Evolutionary conservation across 2,113 vertebrate genomes (phyloP).

Genomic region (Seriola aureovittata): DNA sequence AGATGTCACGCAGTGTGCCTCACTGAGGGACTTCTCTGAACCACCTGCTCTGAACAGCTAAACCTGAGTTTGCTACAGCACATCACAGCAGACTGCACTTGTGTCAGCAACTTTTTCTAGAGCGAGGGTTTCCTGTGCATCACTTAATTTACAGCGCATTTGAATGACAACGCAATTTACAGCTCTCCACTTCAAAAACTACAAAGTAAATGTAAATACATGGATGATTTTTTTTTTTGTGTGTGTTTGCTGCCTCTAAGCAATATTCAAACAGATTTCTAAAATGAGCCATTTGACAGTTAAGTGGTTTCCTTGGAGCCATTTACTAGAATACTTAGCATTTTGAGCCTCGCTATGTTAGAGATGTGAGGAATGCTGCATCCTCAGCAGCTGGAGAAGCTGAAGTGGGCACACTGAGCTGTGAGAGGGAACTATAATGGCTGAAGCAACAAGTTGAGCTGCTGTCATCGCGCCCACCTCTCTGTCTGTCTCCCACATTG

Average conservation of each 20-base stretch:
- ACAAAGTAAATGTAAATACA: slow-evolving; percentile 9
- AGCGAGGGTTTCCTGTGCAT: slow-evolving; percentile 31
- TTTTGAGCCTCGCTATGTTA: slow-evolving; percentile 10
- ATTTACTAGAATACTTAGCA: slow-evolving; percentile 13
- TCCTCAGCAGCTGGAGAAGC: slow-evolving; percentile 48
- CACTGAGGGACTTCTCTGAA: slow-evolving; percentile 27
- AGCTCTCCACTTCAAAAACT: neutral
- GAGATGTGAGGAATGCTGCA: slow-evolving; percentile 40
- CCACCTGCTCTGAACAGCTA: slow-evolving; percentile 40
- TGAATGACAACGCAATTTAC: slow-evolving; percentile 39
- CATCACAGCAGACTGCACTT: slow-evolving; percentile 35
- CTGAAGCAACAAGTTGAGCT: slow-evolving; percentile 72
- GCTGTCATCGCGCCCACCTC: slow-evolving; percentile 68
- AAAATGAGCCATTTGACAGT: slow-evolving; percentile 39
- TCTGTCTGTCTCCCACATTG: slow-evolving; percentile 65
- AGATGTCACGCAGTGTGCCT: slow-evolving; percentile 18
- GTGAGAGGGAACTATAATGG: slow-evolving; percentile 28
- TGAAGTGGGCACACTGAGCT: slow-evolving; percentile 38
- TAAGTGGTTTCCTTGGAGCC: slow-evolving; percentile 27
- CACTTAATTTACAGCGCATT: slow-evolving; percentile 28
- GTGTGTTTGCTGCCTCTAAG: neutral
- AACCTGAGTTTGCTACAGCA: slow-evolving; percentile 34
- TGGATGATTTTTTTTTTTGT: slow-evolving; percentile 6
- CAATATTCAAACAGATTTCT: slow-evolving; percentile 5
- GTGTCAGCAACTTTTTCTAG: slow-evolving; percentile 61